A percentile compares a stretch with the other conserved stretches of the same genome.
Conservation (phyloP, 2,888 invertebrate species). For the Leucophenga maculata region DNA sequence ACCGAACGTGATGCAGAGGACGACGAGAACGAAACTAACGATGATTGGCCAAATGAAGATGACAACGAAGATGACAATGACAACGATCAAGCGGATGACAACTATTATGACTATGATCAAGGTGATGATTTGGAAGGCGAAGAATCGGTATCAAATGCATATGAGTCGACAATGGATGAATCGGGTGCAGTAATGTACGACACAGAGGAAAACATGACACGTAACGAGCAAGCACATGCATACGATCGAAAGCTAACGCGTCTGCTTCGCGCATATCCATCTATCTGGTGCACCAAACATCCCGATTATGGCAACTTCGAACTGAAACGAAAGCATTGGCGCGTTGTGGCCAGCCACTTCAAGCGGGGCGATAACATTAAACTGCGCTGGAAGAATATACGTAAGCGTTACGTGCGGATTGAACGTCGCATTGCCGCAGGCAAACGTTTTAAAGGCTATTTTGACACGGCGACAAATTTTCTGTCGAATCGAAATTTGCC, state of each 20-base stretch:
- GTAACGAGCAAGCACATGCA: constrained; percentile 64
- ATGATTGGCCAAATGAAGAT: constrained; percentile 38
- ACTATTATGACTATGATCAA: constrained; percentile 18
- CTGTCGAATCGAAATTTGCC: constrained; percentile 61
- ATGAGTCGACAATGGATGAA: constrained; percentile 35
- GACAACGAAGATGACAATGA: constrained; percentile 34
- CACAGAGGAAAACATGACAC: constrained; percentile 65
- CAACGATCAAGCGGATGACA: constrained; percentile 39
- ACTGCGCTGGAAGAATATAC: constrained; percentile 66
- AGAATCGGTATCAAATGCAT: constrained; percentile 51
- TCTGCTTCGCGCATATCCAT: constrained; percentile 62
- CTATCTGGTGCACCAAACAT: constrained; percentile 67
- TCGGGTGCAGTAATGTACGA: constrained; percentile 43
- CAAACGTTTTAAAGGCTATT: constrained; percentile 67
- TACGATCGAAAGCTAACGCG: constrained; percentile 65
- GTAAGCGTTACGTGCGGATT: constrained; percentile 64
- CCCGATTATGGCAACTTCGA: constrained; percentile 66
- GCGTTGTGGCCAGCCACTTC: constrained; percentile 63
- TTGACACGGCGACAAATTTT: constrained; percentile 67
- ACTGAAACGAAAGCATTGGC: constrained; percentile 66
- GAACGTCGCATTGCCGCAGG: constrained; percentile 58
- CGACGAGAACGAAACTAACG: constrained; percentile 31
- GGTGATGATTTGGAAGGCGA: constrained; percentile 42
- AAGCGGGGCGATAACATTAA: constrained; percentile 62
- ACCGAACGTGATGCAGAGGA: constrained; percentile 55